Conservation (phyloP, 2,113 vertebrate genomes). For the Alouatta palliata region DNA sequence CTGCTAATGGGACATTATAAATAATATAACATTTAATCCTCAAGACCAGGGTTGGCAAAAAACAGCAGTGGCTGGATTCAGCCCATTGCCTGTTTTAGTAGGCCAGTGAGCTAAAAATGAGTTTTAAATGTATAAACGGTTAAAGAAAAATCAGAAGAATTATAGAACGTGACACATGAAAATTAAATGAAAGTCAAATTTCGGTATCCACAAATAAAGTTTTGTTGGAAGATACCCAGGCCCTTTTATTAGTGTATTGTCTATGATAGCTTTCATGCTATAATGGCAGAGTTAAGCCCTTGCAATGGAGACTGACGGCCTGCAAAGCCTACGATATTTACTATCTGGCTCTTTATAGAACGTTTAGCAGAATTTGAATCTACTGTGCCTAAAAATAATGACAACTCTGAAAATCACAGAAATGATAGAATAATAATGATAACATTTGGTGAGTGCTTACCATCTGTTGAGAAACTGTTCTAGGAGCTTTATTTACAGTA, state of each 20-base stretch:
- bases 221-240: neutral
- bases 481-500: neutral
- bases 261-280: too few species aligned
- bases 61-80: neutral
- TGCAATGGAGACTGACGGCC: neutral
- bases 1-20: neutral
- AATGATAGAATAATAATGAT: neutral
- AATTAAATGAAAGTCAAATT: neutral
- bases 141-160: neutral
- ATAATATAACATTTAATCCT: neutral
- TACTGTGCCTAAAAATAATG: neutral
- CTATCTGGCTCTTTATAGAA: neutral
- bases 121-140: neutral
- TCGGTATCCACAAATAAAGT: neutral
- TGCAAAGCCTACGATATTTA: neutral
- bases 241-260: neutral
- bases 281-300: neutral
- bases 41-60: neutral
- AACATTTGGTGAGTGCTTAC: neutral
- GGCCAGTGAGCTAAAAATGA: neutral
- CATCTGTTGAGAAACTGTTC: neutral
- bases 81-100: accelerated
- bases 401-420: neutral
- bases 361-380: neutral
- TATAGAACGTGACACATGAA: neutral